Percentiles rank a stretch among this genome's conserved stretches.
These are phyloP conservation scores for Dendrolimus punctatus DNA, from an alignment of 1,140 invertebrate genomes.

Conservation along the genomic window DNA sequence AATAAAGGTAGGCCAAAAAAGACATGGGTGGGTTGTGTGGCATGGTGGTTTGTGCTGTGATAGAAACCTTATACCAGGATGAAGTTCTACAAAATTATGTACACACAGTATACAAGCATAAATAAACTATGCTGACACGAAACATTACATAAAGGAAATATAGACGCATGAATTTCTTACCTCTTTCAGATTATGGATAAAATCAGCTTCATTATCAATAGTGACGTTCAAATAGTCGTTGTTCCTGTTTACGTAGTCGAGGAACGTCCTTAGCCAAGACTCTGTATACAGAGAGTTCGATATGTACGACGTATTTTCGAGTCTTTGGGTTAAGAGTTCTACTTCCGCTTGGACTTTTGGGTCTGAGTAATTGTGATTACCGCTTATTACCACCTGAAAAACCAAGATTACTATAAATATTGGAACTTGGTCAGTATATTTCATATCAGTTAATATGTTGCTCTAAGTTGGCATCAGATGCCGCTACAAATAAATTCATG, in stretches of 20 bases:
- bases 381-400: conserved; percentile 86
- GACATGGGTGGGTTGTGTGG: too few species aligned
- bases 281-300: conserved; percentile 87
- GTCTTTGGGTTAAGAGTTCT: conserved; percentile 82
- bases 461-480: too few species aligned
- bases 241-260: conserved; percentile 83
- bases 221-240: conserved; percentile 83
- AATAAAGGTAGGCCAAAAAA: too few species aligned
- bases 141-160: too few species aligned
- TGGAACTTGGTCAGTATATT: too few species aligned
- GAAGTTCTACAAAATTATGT: too few species aligned
- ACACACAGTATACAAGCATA: too few species aligned
- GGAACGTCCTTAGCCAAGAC: conserved; percentile 91
- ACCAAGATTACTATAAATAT: conserved; percentile 4
- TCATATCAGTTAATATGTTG: too few species aligned
- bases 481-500: too few species aligned
- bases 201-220: conserved; percentile 80
- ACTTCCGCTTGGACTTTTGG: conserved; percentile 83
- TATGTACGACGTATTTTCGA: conserved; percentile 89
- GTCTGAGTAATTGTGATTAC: conserved; percentile 90
- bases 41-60: too few species aligned
- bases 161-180: conserved; percentile 54
- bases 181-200: conserved; percentile 83
- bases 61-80: too few species aligned
- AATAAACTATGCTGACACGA: too few species aligned